A percentile compares a stretch with the other conserved stretches of the same genome.
Conservation (phyloP, 2,113 vertebrate genomes). For the Indri indri region DNA sequence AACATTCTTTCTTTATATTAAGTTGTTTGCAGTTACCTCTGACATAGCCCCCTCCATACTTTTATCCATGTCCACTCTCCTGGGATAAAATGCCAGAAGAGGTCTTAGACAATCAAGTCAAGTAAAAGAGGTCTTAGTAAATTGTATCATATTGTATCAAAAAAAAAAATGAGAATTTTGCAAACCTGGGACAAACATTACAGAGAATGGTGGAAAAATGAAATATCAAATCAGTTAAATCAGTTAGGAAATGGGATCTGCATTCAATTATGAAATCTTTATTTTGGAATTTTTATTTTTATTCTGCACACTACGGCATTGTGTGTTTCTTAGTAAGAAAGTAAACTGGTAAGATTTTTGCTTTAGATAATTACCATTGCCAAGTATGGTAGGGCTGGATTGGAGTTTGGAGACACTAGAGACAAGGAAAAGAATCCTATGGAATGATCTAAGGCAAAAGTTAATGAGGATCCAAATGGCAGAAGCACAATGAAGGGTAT, state of each 20-base stretch:
- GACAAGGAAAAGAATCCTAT: not conserved
- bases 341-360: not conserved
- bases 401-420: not conserved
- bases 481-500: not conserved
- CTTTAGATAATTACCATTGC: not conserved
- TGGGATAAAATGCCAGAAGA: not conserved
- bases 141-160: not conserved
- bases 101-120: not conserved
- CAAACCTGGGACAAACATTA: not conserved
- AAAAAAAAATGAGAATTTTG: not conserved
- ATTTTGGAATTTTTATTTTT: not conserved
- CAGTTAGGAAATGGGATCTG: not conserved
- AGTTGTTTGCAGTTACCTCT: not conserved
- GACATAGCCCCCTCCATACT: not conserved
- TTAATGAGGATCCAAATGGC: not conserved
- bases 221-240: not conserved
- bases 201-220: not conserved
- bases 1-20: not conserved
- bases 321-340: not conserved
- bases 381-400: not conserved
- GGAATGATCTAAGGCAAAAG: not conserved
- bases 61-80: not conserved
- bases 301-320: not conserved
- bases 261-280: not conserved
- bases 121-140: not conserved